Base-by-base conservation (phyloP, 2,797 vertebrate genomes). In the Molossus molossus region DNA sequence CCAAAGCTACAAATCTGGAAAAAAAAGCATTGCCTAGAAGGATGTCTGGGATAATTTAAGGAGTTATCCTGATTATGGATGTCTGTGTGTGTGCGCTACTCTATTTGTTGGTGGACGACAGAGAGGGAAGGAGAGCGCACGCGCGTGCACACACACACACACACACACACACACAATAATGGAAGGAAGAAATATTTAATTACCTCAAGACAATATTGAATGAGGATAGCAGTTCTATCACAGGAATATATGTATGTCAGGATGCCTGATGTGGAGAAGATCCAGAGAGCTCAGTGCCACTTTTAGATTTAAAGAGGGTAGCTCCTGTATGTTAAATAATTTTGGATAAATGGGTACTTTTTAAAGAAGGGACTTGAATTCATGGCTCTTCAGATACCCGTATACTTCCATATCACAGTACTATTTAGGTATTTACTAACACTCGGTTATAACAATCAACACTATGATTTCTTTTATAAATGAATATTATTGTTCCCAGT, bases 281-380 rank as follows among this genome's bases (percentile, higher is more conserved):
- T 9, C 29, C 33, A 96, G 64, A 77, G 48, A 97, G 50, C 64
- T 95, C 5, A 37, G 96, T 97, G 73, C 97, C 94, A 94, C 58
- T 97, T 90, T 50, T 37, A 4, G 20, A 95, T 96, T 97, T 97
- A 97, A 97, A 97, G 64, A 95, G 93, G 62, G 96, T 95, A 95
- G 48, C 94, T 94, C 96, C 90, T 84, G n/a, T 97, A 81, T 96
- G 85, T 94, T 97, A 92, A 98, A 93, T 84, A 96, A 97, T 97
- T 98, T 98, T 83, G 97, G 58, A 80, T 96, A 89, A 97, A 97
- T 95, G 45, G 92, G 60, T 10, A 95, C 94, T 96, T 97, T 69
- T 77, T 96, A 95, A 86, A 86, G 27, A 90, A 88, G 40, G 15
- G 9, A 53, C 4, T 94, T 81, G 55, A n/a, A 29, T 60, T 11